Conservation (phyloP, 1,140 invertebrate genomes). For the Papilio machaon region DNA sequence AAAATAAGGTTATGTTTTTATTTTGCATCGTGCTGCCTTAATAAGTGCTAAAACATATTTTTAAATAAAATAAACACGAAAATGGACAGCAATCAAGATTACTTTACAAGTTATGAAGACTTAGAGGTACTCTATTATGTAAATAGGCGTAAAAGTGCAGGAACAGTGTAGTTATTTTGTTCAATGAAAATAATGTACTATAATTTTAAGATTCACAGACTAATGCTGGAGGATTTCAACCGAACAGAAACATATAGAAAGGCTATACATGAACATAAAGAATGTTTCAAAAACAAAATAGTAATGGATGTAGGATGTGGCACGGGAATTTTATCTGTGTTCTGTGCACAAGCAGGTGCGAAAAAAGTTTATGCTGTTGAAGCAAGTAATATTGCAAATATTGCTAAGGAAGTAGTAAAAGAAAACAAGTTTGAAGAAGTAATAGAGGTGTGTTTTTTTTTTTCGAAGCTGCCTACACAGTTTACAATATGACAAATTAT, state of each 20-base stretch:
- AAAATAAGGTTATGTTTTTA: slow-evolving; percentile 22
- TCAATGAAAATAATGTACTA: slow-evolving; percentile 16
- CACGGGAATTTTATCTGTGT: slow-evolving; percentile 97
- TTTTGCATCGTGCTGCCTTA: neutral
- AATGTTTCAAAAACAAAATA: slow-evolving; percentile 86
- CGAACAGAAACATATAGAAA: slow-evolving; percentile 92
- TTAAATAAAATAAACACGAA: slow-evolving; percentile 38
- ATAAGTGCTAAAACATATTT: neutral
- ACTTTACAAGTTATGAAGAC: slow-evolving; percentile 83
- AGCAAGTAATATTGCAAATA: slow-evolving; percentile 93
- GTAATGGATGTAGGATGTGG: slow-evolving; percentile 98
- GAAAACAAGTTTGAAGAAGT: slow-evolving; percentile 84
- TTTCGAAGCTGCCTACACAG: neutral
- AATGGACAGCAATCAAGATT: slow-evolving; percentile 50
- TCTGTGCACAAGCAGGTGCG: slow-evolving; percentile 97
- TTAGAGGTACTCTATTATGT: slow-evolving; percentile 69
- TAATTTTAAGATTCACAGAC: slow-evolving; percentile 85
- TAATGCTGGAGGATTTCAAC: slow-evolving; percentile 91
- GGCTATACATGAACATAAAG: slow-evolving; percentile 89
- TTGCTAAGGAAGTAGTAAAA: slow-evolving; percentile 93
- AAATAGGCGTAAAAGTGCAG: neutral
- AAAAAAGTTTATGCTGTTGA: slow-evolving; percentile 96
- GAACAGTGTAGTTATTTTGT: neutral
- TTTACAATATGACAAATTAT: neutral
- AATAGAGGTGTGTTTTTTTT: slow-evolving; percentile 79